These are phyloP conservation scores for Coranthus polyacanthus DNA, from an alignment of 2,797 vertebrate species.

Conservation along the genomic window DNA sequence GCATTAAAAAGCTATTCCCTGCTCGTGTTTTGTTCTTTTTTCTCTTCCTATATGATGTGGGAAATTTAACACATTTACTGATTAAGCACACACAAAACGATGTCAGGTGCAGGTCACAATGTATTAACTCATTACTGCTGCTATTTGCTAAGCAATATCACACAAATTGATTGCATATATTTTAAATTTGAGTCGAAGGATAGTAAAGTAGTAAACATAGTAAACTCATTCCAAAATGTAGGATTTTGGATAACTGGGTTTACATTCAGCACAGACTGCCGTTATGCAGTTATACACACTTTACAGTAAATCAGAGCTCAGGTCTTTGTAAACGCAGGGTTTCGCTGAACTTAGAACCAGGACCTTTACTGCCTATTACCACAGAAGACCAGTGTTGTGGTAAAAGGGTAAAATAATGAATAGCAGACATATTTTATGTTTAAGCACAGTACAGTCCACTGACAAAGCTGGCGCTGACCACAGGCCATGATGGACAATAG, in stretches of 20 bases:
- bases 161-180: conserved; percentile 15
- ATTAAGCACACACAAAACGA: conserved; percentile 39
- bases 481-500: conserved; percentile 55
- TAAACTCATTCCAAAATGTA: too few species aligned
- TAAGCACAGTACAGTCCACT: conserved; percentile 33
- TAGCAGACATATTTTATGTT: conserved; percentile 44
- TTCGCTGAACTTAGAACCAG: conserved; percentile 6
- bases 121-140: conserved; percentile 32
- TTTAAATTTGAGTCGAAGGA: too few species aligned
- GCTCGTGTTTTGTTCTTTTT: background rate
- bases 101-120: conserved; percentile 30
- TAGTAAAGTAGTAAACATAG: too few species aligned
- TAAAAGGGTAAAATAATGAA: conserved; percentile 39
- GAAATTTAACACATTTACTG: conserved; percentile 42
- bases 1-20: conserved; percentile 50
- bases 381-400: conserved; percentile 8
- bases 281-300: background rate
- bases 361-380: conserved; percentile 9
- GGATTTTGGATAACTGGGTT: too few species aligned
- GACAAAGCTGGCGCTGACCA: conserved; percentile 43
- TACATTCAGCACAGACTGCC: background rate
- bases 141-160: conserved; percentile 21
- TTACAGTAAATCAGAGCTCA: conserved; percentile 3
- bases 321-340: background rate
- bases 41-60: conserved; percentile 11